These are phyloP conservation scores for Hydroisotoma schaefferi DNA, from an alignment of 2,888 invertebrate genomes.

Conservation along the genomic window DNA sequence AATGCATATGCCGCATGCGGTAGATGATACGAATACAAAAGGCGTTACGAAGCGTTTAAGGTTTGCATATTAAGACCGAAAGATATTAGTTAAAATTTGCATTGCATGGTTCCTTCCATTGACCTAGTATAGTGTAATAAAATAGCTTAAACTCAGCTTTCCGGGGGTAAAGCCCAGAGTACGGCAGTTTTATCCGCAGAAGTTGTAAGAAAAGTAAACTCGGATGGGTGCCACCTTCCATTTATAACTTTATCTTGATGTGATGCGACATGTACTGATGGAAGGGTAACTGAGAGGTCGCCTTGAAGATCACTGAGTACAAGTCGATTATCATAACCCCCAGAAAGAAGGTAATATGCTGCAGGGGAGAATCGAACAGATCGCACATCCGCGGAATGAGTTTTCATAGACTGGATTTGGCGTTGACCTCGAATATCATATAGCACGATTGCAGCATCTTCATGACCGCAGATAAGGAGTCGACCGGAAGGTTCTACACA, in stretches of 20 bases:
- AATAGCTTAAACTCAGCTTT: conserved; percentile 22
- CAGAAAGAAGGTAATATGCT: conserved; percentile 84
- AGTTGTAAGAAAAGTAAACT: conserved; percentile 96
- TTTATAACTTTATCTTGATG: conserved; percentile 98
- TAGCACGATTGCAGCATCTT: conserved; percentile 86
- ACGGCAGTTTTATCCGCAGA: conserved; percentile 95
- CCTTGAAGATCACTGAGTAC: conserved; percentile 94
- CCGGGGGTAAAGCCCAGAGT: conserved; percentile 90
- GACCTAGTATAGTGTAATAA: too few species aligned
- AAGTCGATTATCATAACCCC: conserved; percentile 91
- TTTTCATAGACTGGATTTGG: conserved; percentile 88
- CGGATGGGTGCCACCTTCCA: conserved; percentile 96
- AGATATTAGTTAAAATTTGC: too few species aligned
- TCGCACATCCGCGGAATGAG: conserved; percentile 88
- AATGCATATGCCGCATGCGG: too few species aligned
- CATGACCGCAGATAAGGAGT: conserved; percentile 91
- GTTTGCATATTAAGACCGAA: too few species aligned
- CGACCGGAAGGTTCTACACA: conserved; percentile 89
- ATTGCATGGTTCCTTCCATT: too few species aligned
- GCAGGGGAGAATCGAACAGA: conserved; percentile 96
- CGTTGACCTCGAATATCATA: conserved; percentile 92
- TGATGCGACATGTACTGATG: conserved; percentile 93
- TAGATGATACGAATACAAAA: too few species aligned
- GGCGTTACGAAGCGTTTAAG: too few species aligned
- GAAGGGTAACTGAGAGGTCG: conserved; percentile 87